Evolutionary conservation across 2,113 vertebrate species (phyloP), one percentile per base, ranked within the genome.

Genomic region (Tragelaphus strepsiceros): DNA sequence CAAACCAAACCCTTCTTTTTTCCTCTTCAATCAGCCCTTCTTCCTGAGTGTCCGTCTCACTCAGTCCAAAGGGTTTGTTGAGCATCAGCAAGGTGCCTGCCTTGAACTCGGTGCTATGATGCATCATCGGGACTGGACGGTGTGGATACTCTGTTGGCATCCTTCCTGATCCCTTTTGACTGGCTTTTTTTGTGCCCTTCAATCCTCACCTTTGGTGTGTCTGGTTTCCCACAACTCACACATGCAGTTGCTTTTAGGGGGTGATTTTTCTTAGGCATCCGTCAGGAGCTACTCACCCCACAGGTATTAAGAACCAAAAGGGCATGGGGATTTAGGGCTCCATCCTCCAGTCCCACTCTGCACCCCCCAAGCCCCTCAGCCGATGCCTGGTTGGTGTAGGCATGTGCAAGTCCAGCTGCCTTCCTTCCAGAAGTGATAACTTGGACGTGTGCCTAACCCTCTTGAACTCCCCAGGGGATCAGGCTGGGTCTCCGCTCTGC

Each of bases 41-140:
- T 71, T 89, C 58, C n/a, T 28, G 12, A 43, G 26, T n/a, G 58
- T 53, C 30, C 15, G 3, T 28, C 77, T 85, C 32, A 15, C 32
- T 62, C 74, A 35, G 22, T 71, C 51, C 1, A 61, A 16, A 51
- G 19, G 43, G 26, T 59, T 93, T 49, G 53, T 5, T 30, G 86
- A 67, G 53, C 43, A n/a, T 10, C 43, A 54, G 0, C 56, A 26
- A 19, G 43, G 43, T 13, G 1, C 92, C 64, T 28, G 15, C 53
- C 7, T 71, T 22, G 53, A 56, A 39, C 14, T 77, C 1, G 24
- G 49, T 8, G 39, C 39, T 12, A 6, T 0, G 6, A 17, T 5
- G 3, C 3, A 2, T 2, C 11, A 6, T 51, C 12, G 32, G 28
- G 4, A 9, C 39, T 39, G 51, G n/a, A 2, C 15, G 2, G 24